phyloP scores from a whole-genome alignment of 1,140 invertebrate genomes.

The Papilio glaucus region DNA sequence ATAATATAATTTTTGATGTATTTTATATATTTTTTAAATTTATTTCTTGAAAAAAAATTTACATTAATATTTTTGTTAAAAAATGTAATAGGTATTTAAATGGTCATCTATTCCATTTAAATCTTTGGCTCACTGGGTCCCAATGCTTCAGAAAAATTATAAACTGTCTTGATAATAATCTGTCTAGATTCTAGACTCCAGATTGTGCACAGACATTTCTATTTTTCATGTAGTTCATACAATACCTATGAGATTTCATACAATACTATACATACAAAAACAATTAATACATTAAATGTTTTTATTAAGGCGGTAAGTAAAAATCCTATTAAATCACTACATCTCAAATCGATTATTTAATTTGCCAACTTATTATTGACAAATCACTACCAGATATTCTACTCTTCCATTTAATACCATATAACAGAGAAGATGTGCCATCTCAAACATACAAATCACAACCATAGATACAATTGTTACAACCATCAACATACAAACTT shows the following conservation, averaged over 20 bases:
- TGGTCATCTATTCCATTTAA: not conserved
- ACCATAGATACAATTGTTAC: conserved; percentile 4
- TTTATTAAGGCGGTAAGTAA: not conserved
- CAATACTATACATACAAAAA: not conserved
- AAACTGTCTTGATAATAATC: not conserved
- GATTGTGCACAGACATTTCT: not conserved
- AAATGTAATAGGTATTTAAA: no score
- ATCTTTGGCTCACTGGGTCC: not conserved
- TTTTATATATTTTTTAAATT: no score
- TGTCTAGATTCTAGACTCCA: not conserved
- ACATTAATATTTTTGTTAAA: no score
- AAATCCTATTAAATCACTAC: not conserved
- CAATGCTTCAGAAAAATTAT: not conserved
- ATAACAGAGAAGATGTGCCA: not conserved
- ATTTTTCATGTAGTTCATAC: not conserved
- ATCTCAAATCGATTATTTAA: not conserved
- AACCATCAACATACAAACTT: conserved; percentile 8
- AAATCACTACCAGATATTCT: not conserved
- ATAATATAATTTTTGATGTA: no score
- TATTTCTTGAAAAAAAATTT: no score
- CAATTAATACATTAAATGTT: no score
- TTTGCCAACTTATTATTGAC: not conserved
- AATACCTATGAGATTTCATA: conserved; percentile 5
- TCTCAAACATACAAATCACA: not conserved
- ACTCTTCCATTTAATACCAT: not conserved